Evolutionary conservation across 1,140 invertebrate genomes (phyloP).

Genomic region (Triops longicaudatus): DNA sequence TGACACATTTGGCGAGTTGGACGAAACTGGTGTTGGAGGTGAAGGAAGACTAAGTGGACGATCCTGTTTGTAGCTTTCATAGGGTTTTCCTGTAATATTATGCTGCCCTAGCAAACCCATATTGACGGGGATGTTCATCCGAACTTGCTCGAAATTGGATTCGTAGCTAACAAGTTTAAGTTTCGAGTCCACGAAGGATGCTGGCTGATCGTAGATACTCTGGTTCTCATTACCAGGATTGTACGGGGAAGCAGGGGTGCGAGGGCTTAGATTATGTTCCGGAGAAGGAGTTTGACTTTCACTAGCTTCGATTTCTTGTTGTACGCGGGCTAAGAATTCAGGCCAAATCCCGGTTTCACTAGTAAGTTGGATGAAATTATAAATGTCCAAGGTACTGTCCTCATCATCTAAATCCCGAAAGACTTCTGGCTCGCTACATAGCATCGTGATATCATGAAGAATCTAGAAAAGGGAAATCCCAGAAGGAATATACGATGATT

Average conservation of each 20-base stretch:
- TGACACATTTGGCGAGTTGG: not conserved
- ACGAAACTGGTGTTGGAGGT: not conserved
- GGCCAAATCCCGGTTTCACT: not conserved
- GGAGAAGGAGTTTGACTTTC: not conserved
- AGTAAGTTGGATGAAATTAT: not conserved
- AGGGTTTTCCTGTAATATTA: not conserved
- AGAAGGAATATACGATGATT: not conserved
- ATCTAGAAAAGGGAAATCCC: not conserved
- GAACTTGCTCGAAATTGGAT: not conserved
- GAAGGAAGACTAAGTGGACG: not conserved
- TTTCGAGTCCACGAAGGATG: not conserved
- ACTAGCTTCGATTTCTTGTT: not conserved
- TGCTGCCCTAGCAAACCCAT: not conserved
- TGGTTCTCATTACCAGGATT: not conserved
- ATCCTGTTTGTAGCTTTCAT: not conserved
- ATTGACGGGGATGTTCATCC: not conserved
- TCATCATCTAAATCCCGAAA: not conserved
- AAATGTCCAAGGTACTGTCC: not conserved
- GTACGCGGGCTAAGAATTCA: not conserved
- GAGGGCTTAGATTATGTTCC: not conserved
- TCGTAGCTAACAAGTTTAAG: not conserved
- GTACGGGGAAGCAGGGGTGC: not conserved
- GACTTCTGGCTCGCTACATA: not conserved
- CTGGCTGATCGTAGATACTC: not conserved
- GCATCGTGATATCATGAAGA: not conserved